Conservation (phyloP, 2,888 invertebrate species). For the Cremastobaeus sp. region DNA sequence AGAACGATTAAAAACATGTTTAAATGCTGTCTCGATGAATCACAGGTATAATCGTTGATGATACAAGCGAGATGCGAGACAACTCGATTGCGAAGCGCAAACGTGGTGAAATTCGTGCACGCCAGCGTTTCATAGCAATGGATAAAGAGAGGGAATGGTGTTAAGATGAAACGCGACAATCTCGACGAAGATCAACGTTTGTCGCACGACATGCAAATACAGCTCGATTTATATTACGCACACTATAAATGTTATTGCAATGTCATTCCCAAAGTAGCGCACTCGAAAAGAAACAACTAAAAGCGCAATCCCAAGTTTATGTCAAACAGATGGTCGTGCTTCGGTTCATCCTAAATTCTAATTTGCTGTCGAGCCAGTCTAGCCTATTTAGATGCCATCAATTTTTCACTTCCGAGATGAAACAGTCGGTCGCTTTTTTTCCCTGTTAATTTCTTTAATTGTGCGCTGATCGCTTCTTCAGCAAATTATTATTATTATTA, state of each 20-base stretch:
- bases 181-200: conserved; percentile 12
- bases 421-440: too few species aligned
- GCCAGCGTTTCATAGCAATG: conserved; percentile 21
- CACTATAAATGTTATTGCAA: conserved; percentile 4
- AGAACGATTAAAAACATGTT: conserved; percentile 24
- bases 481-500: too few species aligned
- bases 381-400: too few species aligned
- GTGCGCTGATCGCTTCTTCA: too few species aligned
- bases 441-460: too few species aligned
- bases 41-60: conserved; percentile 18
- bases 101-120: conserved; percentile 12
- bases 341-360: too few species aligned
- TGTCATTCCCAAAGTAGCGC: conserved; percentile 3
- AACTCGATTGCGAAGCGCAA: conserved; percentile 17
- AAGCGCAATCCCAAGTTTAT: too few species aligned
- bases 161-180: conserved; percentile 15
- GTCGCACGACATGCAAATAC: conserved; percentile 13
- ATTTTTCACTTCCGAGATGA: too few species aligned
- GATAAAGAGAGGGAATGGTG: conserved; percentile 20
- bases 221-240: conserved; percentile 19
- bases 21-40: conserved; percentile 18
- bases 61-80: conserved; percentile 11
- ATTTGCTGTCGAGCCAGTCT: too few species aligned
- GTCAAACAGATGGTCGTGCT: too few species aligned
- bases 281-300: background rate